phyloP scores from a whole-genome alignment of 2,113 vertebrate species.

The Dunckerocampus dactyliophorus region DNA sequence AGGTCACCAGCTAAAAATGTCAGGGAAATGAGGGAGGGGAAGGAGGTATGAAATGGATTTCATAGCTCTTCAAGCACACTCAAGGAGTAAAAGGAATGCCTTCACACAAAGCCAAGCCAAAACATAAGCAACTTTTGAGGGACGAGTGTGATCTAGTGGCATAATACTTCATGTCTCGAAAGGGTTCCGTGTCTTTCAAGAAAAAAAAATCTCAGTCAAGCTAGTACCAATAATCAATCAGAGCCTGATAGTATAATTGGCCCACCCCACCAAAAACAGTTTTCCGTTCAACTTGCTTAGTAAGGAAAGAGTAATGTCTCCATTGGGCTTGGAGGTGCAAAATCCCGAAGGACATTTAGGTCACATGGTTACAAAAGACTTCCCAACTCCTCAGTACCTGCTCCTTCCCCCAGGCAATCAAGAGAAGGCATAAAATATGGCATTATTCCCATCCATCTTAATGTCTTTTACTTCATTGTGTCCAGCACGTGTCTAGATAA shows the following conservation, averaged over 20 bases:
- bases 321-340: too few relatives aligned
- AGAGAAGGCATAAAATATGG: neutral
- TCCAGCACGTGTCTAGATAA: neutral
- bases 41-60: constrained; percentile 98
- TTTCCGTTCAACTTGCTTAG: too few relatives aligned
- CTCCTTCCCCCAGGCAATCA: neutral
- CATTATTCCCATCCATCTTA: neutral
- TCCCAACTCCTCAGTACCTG: neutral
- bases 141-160: neutral
- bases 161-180: too few relatives aligned
- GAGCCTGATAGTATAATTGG: too few relatives aligned
- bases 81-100: constrained; percentile 12
- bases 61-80: constrained; percentile 96
- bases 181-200: too few relatives aligned
- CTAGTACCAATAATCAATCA: too few relatives aligned
- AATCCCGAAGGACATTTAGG: too few relatives aligned
- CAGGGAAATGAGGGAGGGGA: constrained; percentile 85
- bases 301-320: too few relatives aligned
- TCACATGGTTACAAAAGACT: neutral
- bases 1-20: constrained; percentile 87
- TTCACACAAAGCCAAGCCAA: constrained; percentile 49
- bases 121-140: constrained; percentile 52
- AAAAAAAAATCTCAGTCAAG: too few relatives aligned
- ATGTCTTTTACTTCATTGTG: neutral
- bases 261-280: too few relatives aligned